Conservation (phyloP, 2,888 invertebrate genomes). For the Yponomeuta sedellus region DNA sequence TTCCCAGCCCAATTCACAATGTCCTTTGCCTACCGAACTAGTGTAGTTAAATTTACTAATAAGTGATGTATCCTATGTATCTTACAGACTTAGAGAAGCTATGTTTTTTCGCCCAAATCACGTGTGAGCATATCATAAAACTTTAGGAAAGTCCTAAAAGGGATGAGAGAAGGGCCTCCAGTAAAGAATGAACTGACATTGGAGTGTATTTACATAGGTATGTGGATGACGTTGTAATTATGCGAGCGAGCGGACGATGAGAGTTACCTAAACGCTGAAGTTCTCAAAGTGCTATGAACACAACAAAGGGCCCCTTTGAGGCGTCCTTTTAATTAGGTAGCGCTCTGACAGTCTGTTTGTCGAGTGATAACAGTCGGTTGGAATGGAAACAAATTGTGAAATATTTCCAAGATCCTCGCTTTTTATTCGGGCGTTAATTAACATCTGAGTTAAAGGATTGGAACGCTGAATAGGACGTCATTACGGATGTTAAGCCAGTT, state of each 20-base stretch:
- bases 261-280: conserved; percentile 16
- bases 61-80: too few species aligned
- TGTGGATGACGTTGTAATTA: conserved; percentile 1
- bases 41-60: too few species aligned
- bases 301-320: conserved; percentile 39
- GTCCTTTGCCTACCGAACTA: too few species aligned
- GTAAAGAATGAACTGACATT: neutral
- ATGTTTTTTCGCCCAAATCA: too few species aligned
- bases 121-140: neutral
- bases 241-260: conserved; percentile 3
- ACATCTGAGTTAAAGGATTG: neutral
- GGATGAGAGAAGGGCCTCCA: neutral
- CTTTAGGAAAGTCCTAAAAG: neutral
- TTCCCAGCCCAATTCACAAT: too few species aligned
- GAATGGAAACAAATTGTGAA: conserved; percentile 1
- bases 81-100: too few species aligned
- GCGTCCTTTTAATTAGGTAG: conserved; percentile 39
- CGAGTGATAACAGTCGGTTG: neutral
- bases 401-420: neutral
- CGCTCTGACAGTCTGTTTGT: conserved; percentile 30
- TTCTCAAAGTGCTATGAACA: conserved; percentile 47
- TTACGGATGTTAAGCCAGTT: neutral
- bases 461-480: neutral
- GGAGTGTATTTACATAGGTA: neutral
- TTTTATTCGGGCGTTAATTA: neutral